Base-by-base conservation (phyloP, 2,888 invertebrate genomes). In the Cosmopolites sordidus region DNA sequence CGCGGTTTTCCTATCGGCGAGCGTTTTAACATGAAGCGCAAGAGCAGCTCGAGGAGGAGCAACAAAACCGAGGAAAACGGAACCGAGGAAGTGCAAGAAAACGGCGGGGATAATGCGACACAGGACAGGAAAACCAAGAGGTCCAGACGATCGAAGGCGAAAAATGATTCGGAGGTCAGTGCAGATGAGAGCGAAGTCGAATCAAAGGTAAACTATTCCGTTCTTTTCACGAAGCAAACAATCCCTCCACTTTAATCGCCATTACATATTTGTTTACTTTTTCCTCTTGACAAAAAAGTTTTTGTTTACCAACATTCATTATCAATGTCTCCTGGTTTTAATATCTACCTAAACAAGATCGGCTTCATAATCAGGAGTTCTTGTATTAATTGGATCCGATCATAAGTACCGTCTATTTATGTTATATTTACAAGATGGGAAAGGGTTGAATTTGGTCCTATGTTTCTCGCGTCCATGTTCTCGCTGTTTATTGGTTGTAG, bases 21-120 rank as follows among this genome's bases (percentile, higher is more conserved):
- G 5, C 27, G 27, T 6, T 27, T 27, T 4, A 46, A 46, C 40
- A 54, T 54, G 54, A 54, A 54, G 37, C 49, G 54, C 16, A 54
- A 54, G 40, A 50, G 50, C 29, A 33, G 45, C 16, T 33, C 33
- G n/a, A 54, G 46, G 22, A 54, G 17, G 41, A 50, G 46, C n/a
- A 11, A 4, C n/a, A 49, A 43, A 16, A 12, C 14, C 16, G 41
- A 40, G 3, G 42, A 50, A 17, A 54, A 54, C 43, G 54, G 54
- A 9, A 8, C 43, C 3, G 22, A 33, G 1, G 29, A 22, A n/a
- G n/a, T 16, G 8, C 17, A 48, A 14, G 48, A 53, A n/a, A 37
- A 50, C 18, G 27, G 17, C 15, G 15, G 16, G n/a, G 40, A 18
- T n/a, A 49, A 49, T 2, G 49, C 49, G 27, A 40, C 50, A 15